Evolutionary conservation across 2,113 vertebrate species (phyloP).

Genomic region (Cephalopholis sonnerati): DNA sequence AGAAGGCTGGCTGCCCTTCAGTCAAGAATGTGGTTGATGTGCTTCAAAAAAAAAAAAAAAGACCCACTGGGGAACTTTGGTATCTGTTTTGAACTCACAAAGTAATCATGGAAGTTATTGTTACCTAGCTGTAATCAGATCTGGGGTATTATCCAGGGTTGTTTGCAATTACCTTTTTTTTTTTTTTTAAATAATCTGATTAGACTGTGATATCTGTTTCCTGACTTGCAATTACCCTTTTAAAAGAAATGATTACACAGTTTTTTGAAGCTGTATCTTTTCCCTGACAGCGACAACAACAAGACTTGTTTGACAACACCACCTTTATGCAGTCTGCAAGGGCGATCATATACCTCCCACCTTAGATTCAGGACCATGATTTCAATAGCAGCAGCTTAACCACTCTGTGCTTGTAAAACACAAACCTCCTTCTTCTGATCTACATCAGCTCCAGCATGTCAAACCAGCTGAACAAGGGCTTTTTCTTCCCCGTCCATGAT

Average conservation of each 20-base stretch:
- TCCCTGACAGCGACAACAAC: background rate
- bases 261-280: background rate
- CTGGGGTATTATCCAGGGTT: conserved; percentile 4
- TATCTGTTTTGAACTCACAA: conserved; percentile 10
- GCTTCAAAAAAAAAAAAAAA: background rate
- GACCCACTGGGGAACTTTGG: background rate
- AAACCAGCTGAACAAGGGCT: conserved; percentile 31
- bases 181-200: conserved; percentile 23
- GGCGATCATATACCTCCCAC: background rate
- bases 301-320: too few relatives aligned
- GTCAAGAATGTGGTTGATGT: conserved; percentile 44
- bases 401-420: background rate
- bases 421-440: background rate
- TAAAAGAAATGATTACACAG: conserved; percentile 12
- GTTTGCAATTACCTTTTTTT: conserved; percentile 1
- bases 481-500: conserved; percentile 35
- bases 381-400: background rate
- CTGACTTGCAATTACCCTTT: conserved; percentile 23
- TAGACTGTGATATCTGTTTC: conserved; percentile 16
- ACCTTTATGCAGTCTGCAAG: background rate
- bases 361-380: background rate
- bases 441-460: conserved; percentile 28
- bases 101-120: conserved; percentile 29
- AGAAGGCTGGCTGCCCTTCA: conserved; percentile 41
- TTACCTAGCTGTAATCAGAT: conserved; percentile 43